A percentile compares a stretch with the other conserved stretches of the same genome.
phyloP scores from a whole-genome alignment of 2,797 vertebrate species.

The Tarsius wallacei region DNA sequence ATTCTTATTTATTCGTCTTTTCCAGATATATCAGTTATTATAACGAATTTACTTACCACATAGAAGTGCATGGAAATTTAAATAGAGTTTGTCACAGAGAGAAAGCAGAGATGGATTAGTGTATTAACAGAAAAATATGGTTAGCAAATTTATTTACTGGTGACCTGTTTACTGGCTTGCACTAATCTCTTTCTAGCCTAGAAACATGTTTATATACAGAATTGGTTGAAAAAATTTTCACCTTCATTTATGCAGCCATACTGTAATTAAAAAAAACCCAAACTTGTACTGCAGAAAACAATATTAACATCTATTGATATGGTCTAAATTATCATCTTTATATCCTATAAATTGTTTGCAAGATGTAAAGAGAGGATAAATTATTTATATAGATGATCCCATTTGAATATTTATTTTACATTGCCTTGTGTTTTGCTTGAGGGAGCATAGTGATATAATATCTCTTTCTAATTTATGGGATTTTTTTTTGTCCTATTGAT shows the following conservation, averaged over 20 bases:
- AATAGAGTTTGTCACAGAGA: background rate
- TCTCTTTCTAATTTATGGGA: background rate
- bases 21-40: background rate
- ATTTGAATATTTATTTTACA: background rate
- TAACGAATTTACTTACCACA: background rate
- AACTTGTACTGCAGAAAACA: background rate
- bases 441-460: background rate
- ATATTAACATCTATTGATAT: background rate
- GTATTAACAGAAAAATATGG: background rate
- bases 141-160: background rate
- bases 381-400: background rate
- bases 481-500: background rate
- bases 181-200: background rate
- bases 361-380: background rate
- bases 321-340: background rate
- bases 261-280: too few species aligned
- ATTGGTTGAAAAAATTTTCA: background rate
- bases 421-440: background rate
- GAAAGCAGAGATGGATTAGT: background rate
- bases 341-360: background rate
- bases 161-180: background rate
- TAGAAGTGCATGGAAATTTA: background rate
- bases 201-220: background rate
- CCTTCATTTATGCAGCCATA: background rate
- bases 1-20: background rate